Conservation (phyloP, 92 coral and sea anemone species). For the Isaurus tuberculatus region DNA sequence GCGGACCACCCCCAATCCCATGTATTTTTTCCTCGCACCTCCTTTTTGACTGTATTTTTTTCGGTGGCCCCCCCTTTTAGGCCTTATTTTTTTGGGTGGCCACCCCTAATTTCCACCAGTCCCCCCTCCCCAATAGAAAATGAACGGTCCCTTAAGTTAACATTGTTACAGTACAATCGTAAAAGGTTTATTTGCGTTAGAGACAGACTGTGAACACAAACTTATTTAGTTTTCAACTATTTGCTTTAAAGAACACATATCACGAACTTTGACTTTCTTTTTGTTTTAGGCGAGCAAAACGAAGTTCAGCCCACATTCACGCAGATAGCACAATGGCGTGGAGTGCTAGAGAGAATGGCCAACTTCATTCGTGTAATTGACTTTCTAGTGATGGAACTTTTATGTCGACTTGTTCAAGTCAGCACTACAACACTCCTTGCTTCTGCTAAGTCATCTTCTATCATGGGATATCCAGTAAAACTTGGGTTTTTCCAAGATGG, state of each 20-base stretch:
- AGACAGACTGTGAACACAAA: background rate
- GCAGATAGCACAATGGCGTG: conserved; percentile 95
- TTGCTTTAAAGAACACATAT: background rate
- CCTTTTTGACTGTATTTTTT: too few species aligned
- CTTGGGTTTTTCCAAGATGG: conserved; percentile 51
- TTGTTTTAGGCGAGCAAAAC: background rate
- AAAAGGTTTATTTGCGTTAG: too few species aligned
- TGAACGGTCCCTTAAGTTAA: too few species aligned
- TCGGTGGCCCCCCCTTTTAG: too few species aligned
- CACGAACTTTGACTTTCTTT: background rate
- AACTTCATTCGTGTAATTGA: conserved; percentile 87
- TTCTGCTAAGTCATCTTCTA: conserved; percentile 72
- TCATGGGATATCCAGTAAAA: conserved; percentile 50
- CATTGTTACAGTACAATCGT: too few species aligned
- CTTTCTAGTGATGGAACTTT: conserved; percentile 89
- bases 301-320: conserved; percentile 50
- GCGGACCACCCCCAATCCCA: too few species aligned
- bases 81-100: too few species aligned
- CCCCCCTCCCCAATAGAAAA: too few species aligned
- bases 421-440: conserved; percentile 83
- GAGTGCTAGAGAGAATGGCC: conserved; percentile 81
- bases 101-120: too few species aligned
- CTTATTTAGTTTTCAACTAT: background rate
- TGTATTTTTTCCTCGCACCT: too few species aligned
- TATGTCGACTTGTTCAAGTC: conserved; percentile 84